Base-by-base conservation (phyloP, 2,888 invertebrate species). In the Autographa gamma region DNA sequence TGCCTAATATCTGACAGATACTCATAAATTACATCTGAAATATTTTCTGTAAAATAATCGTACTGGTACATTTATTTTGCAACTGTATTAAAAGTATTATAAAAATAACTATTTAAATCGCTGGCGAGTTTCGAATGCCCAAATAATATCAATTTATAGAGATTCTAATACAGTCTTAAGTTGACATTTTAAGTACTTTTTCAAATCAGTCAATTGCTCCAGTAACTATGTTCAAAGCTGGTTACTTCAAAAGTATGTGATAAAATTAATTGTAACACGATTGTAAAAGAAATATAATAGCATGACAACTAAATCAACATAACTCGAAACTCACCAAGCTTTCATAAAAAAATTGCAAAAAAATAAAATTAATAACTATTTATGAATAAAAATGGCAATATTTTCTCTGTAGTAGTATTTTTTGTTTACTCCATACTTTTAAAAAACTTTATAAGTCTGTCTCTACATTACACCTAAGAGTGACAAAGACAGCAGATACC, bases 321-420 rank as follows among this genome's bases (percentile, higher is more conserved):
- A 62, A 62, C 76, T 82, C 67, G 62, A 84, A 43, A 62, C 80
- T 73, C 77, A 64, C 66, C 64, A 31, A 52, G 13, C 43, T 4
- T 68, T 63, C 13, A 69, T 63, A 79, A 64, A 19, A 81, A 73
- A 56, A 56, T 31, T 1, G 59, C 54, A 69, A 71, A 60, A 43
- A 75, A 60, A 54, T 60, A 69, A 74, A 67, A 62, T 59, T 62
- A 74, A 69, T 52, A 61, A 59, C 52, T 66, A 56, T 25, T 60
- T 66, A 60, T 4, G 58, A 66, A 54, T 69, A 66, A 65, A 32
- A 66, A 65, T 69, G 64, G 64, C 71, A 59, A 64, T 60, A 13
- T 38, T 59, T 63, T 54, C n/a, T 8, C n/a, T n/a, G 0, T 7
- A 48, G 60, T 19, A 8, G 3, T 54, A 11, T 19, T 19, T 54